Evolutionary conservation across 2,888 invertebrate genomes (phyloP).

Genomic region (Sialis lutaria): DNA sequence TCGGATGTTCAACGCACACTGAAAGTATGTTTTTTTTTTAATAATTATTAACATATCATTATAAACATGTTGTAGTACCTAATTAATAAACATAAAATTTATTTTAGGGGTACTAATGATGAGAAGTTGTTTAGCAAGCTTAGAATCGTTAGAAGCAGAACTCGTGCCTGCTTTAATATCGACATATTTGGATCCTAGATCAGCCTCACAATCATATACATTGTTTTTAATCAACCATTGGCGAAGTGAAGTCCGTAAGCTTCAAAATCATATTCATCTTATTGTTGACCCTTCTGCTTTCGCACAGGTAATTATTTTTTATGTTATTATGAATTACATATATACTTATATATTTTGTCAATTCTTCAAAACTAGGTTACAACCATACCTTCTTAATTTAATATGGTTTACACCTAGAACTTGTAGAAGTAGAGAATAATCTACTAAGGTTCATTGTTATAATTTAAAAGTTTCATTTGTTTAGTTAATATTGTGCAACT

Average conservation of each 20-base stretch:
- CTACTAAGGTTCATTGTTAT: too few relatives aligned
- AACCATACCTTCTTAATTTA: too few relatives aligned
- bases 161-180: constrained; percentile 39
- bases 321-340: constrained; percentile 26
- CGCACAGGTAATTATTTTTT: constrained; percentile 32
- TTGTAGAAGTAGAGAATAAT: background rate
- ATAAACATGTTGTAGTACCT: too few relatives aligned
- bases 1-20: constrained; percentile 34
- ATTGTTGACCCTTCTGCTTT: constrained; percentile 54
- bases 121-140: constrained; percentile 42
- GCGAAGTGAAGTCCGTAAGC: constrained; percentile 36
- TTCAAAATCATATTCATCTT: constrained; percentile 39
- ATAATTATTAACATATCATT: background rate
- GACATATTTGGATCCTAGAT: constrained; percentile 28
- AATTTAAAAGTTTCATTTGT: too few relatives aligned
- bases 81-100: background rate
- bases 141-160: constrained; percentile 49
- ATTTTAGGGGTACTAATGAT: constrained; percentile 38
- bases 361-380: background rate
- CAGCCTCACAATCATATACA: constrained; percentile 31
- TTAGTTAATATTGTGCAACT: too few relatives aligned
- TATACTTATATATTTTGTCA: constrained; percentile 19
- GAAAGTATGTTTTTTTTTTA: constrained; percentile 21
- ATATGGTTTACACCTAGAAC: background rate
- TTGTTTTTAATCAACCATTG: constrained; percentile 36